Evolutionary conservation across 2,888 invertebrate genomes (phyloP), one percentile per base, ranked within the genome.

Genomic region (Pegoplata infirma): DNA sequence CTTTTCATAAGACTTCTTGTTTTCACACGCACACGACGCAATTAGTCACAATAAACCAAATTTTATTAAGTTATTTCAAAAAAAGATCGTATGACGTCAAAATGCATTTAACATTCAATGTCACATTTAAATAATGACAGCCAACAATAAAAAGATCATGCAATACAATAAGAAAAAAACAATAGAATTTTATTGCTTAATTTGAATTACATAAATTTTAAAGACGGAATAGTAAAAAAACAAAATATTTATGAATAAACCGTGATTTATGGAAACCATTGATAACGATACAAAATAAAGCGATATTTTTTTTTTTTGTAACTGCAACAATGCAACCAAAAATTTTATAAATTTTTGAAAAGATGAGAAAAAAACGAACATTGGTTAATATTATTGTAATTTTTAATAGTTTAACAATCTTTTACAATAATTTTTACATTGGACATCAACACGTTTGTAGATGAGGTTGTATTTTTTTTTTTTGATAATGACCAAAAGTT

Each of bases 401-500:
- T 55, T n/a, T 25, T 17, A 40, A 51, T 44, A 25, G 10, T 32
- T 32, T 68, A 19, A 58, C 16, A 49, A 5, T 25, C n/a, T 58
- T 51, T 58, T 47, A 40, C 49, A 49, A 36, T 23, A 40, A 51
- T 55, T 59, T 40, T 36, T 59, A 25, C 32, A 36, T 49, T 68
- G 58, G 69, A 58, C 56, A 12, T 19, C 10, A 14, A 12, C 25
- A 67, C 46, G 44, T 36, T n/a, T 46, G 12, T 55, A 14, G 44
- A 23, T 14, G 10, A 58, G 23, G 16, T 56, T 51, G 23, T 7
- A n/a, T 36, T 19, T 32, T 21, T 28, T n/a, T 14, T 23, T 59
- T 59, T 66, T 67, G 59, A 59, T n/a, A n/a, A n/a, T 67, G 51
- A 67, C 47, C 53, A 58, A 66, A 28, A 7, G 1, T 53, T 66